Conservation (phyloP, 2,113 vertebrate species). For the Tetrao urogallus region DNA sequence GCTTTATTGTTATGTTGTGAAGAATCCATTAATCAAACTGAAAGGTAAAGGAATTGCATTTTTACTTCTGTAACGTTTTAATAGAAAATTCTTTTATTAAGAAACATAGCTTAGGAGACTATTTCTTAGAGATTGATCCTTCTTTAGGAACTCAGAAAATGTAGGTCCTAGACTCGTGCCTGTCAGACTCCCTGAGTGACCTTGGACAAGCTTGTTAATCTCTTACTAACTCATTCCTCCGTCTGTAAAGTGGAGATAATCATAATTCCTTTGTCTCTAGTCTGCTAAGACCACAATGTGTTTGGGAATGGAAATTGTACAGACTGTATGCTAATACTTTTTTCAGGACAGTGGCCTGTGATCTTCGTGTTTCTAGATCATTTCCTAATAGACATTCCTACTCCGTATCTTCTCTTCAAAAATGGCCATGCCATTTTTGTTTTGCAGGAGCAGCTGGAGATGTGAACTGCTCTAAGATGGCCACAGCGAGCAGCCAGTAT, state of each 20-base stretch:
- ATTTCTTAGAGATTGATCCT: neutral
- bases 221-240: constrained; percentile 17
- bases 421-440: neutral
- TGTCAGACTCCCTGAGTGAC: constrained; percentile 29
- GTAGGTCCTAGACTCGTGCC: neutral
- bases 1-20: constrained; percentile 34
- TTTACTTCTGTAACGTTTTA: constrained; percentile 69
- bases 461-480: neutral
- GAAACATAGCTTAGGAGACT: constrained; percentile 39
- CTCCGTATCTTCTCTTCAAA: neutral
- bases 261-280: neutral
- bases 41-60: constrained; percentile 73
- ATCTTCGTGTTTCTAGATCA: neutral
- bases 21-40: constrained; percentile 69
- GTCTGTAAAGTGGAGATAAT: constrained; percentile 27
- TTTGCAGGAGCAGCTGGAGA: neutral
- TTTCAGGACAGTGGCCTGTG: neutral
- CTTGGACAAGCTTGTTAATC: constrained; percentile 32
- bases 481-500: neutral
- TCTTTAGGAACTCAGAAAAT: constrained; percentile 17
- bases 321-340: neutral
- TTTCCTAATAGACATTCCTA: neutral
- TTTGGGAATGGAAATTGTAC: neutral
- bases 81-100: constrained; percentile 51
- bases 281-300: neutral